Conservation (phyloP, 1,140 invertebrate species). For the Hesperophylax magnus region DNA sequence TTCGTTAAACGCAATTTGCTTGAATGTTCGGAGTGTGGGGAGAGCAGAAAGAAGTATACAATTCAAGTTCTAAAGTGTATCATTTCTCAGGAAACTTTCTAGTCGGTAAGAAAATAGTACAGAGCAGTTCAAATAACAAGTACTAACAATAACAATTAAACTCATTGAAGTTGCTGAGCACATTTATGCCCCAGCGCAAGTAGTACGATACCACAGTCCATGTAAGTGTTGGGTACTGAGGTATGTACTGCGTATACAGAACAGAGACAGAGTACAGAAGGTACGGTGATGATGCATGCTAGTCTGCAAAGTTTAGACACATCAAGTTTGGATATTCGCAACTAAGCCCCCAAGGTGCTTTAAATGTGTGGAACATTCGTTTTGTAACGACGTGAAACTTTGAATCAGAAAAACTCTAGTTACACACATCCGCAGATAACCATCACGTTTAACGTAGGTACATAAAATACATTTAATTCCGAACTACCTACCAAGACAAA, state of each 20-base stretch:
- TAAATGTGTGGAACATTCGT: constrained; percentile 44
- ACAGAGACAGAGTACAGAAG: too few species aligned
- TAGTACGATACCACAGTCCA: not conserved
- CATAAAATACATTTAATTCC: constrained; percentile 9
- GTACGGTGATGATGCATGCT: constrained; percentile 45
- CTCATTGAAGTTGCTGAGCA: not conserved
- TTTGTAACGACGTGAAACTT: constrained; percentile 41
- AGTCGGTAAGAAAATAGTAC: too few species aligned
- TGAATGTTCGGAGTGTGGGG: too few species aligned
- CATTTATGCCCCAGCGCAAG: not conserved
- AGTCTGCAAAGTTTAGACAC: constrained; percentile 54
- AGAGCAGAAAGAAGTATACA: too few species aligned
- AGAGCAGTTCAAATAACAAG: too few species aligned
- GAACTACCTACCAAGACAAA: not conserved
- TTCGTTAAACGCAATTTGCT: too few species aligned
- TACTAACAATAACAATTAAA: constrained; percentile 24
- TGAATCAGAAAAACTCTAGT: constrained; percentile 22
- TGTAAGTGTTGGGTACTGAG: too few species aligned
- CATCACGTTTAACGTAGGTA: constrained; percentile 15
- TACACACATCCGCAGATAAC: not conserved
- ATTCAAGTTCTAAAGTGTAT: too few species aligned
- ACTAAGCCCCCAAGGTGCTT: constrained; percentile 23
- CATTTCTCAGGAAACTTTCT: too few species aligned
- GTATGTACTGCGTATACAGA: too few species aligned
- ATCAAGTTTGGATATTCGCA: constrained; percentile 44